Conservation (phyloP, 2,797 vertebrate species). For the Aeoliscus strigatus region DNA sequence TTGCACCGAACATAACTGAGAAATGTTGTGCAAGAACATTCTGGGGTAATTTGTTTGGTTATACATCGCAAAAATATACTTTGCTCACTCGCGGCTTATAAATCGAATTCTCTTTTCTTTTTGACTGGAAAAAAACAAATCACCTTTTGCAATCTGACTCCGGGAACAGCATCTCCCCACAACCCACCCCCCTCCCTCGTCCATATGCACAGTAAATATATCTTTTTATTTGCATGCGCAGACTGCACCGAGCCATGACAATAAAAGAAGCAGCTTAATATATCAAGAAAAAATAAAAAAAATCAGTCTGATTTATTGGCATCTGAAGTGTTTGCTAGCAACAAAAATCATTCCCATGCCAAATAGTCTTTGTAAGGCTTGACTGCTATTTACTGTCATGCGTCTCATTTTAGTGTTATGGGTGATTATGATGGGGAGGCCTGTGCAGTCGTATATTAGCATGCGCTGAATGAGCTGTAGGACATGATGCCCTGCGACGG, state of each 20-base stretch:
- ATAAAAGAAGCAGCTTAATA: constrained; percentile 72
- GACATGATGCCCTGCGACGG: constrained; percentile 62
- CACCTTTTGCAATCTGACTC: constrained; percentile 55
- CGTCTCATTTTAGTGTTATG: constrained; percentile 75
- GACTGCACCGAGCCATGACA: constrained; percentile 50
- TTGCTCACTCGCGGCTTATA: constrained; percentile 48
- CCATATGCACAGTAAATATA: constrained; percentile 59
- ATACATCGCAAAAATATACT: constrained; percentile 32
- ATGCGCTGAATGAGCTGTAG: constrained; percentile 66
- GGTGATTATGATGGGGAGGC: constrained; percentile 73
- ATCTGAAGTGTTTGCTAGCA: constrained; percentile 67
- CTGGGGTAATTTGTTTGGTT: constrained; percentile 35
- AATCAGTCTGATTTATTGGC: constrained; percentile 69
- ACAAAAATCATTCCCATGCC: constrained; percentile 65
- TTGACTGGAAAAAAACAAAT: constrained; percentile 63
- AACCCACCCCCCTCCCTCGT: not conserved
- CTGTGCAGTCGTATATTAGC: constrained; percentile 67
- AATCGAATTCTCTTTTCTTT: too few species aligned
- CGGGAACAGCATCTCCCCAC: constrained; percentile 23
- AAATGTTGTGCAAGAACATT: constrained; percentile 25
- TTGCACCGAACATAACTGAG: constrained; percentile 25
- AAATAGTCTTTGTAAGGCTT: constrained; percentile 71
- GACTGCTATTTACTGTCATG: constrained; percentile 72
- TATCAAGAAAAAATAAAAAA: constrained; percentile 72
- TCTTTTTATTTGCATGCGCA: constrained; percentile 61